phyloP scores from a whole-genome alignment of 2,888 invertebrate genomes.

The Mylabris sibirica region DNA sequence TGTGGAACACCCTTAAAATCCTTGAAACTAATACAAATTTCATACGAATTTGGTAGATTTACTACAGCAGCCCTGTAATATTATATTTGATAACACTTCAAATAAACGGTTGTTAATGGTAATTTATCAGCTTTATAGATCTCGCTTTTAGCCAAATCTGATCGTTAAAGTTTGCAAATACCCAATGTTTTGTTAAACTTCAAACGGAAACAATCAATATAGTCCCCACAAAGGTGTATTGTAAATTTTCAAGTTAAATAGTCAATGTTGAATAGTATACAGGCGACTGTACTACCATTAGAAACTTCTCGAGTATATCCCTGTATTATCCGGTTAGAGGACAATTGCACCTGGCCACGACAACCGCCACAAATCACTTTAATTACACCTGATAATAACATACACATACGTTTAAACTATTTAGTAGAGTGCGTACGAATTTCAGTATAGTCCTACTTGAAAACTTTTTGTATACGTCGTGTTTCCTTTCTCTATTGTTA shows the following conservation, averaged over 20 bases:
- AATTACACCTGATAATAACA: constrained; percentile 53
- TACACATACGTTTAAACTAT: constrained; percentile 30
- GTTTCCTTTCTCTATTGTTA: constrained; percentile 22
- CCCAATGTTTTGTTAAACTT: constrained; percentile 23
- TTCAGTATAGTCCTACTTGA: constrained; percentile 12
- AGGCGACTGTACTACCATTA: constrained; percentile 37
- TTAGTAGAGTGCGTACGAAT: constrained; percentile 30
- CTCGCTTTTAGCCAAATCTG: constrained; percentile 44
- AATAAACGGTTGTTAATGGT: constrained; percentile 39
- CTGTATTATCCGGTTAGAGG: constrained; percentile 45
- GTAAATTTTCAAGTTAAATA: constrained; percentile 1
- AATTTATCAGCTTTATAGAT: constrained; percentile 44
- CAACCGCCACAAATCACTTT: constrained; percentile 54
- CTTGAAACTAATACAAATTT: too few species aligned
- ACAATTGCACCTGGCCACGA: constrained; percentile 53
- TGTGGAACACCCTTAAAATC: too few species aligned
- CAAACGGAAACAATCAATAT: constrained; percentile 30
- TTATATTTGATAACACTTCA: constrained; percentile 23
- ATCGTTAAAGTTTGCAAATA: constrained; percentile 44
- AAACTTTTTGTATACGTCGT: constrained; percentile 26
- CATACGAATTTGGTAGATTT: too few species aligned
- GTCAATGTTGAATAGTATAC: constrained; percentile 22
- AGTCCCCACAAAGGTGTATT: constrained; percentile 19
- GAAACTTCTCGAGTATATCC: constrained; percentile 43
- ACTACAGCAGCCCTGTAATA: not conserved